A percentile compares a stretch with the other conserved stretches of the same genome.
These are phyloP conservation scores for Muscina levida DNA, from an alignment of 2,888 invertebrate species.

Conservation along the genomic window DNA sequence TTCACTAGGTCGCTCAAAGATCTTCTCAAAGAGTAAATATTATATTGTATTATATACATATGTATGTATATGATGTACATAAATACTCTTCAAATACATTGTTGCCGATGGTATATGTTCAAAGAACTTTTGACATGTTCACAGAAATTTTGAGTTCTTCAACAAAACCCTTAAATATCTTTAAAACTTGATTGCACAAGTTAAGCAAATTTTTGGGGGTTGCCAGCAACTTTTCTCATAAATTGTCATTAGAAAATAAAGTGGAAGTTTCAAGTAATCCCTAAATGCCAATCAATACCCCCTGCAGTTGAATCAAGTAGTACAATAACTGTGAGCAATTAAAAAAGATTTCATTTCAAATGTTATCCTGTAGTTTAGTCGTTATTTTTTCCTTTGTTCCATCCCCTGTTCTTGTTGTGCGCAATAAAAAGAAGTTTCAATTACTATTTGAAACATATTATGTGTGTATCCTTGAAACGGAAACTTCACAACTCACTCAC, in stretches of 20 bases:
- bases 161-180: no score
- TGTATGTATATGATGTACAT: conserved; percentile 40
- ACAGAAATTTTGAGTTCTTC: no score
- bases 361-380: neutral
- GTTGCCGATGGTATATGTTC: conserved; percentile 8
- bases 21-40: conserved; percentile 28
- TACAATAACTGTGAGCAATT: conserved; percentile 34
- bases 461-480: conserved; percentile 40
- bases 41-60: conserved; percentile 36
- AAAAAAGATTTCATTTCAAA: conserved; percentile 3
- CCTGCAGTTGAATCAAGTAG: no score
- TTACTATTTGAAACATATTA: conserved; percentile 43
- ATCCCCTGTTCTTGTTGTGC: conserved; percentile 12
- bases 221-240: neutral
- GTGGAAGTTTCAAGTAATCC: no score
- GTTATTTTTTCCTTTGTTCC: neutral
- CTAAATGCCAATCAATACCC: no score
- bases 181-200: no score
- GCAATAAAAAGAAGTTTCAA: conserved; percentile 29
- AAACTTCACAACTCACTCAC: conserved; percentile 13
- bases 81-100: conserved; percentile 49
- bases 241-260: no score
- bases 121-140: no score
- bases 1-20: conserved; percentile 60
- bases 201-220: no score